phyloP scores from a whole-genome alignment of 2,797 vertebrate species.

The Squalus acanthias region DNA sequence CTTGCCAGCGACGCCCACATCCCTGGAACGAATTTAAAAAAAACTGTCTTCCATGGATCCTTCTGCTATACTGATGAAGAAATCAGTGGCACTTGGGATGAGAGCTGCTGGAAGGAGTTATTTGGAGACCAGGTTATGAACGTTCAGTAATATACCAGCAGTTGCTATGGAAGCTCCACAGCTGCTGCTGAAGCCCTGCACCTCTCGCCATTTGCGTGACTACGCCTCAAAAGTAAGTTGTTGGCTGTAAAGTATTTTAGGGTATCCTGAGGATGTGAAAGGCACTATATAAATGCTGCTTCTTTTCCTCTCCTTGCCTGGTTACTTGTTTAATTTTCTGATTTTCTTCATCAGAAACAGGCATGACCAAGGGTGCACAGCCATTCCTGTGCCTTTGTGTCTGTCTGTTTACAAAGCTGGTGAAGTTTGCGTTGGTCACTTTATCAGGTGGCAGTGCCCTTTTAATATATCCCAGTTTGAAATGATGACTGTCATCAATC shows the following conservation, averaged over 20 bases:
- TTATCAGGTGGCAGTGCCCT: neutral
- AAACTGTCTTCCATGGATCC: neutral
- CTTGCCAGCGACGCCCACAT: too few species aligned
- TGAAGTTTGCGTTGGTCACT: neutral
- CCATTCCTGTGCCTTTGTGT: neutral
- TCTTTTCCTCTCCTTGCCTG: neutral
- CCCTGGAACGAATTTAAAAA: too few species aligned
- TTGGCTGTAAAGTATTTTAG: neutral
- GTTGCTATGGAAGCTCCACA: neutral
- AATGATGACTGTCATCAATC: neutral
- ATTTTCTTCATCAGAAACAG: neutral
- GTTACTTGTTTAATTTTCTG: neutral
- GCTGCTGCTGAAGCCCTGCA: neutral
- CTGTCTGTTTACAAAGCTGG: neutral
- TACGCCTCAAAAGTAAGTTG: neutral
- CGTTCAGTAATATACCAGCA: neutral
- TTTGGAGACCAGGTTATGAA: neutral
- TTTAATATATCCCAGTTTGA: neutral
- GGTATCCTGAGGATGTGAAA: neutral
- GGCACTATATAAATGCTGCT: neutral
- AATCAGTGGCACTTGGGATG: neutral
- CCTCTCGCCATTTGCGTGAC: neutral
- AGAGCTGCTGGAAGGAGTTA: neutral
- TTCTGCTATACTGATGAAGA: neutral
- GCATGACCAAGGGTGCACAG: neutral